These are phyloP conservation scores for Helicoverpa zea DNA, from an alignment of 1,140 invertebrate species.

Conservation along the genomic window DNA sequence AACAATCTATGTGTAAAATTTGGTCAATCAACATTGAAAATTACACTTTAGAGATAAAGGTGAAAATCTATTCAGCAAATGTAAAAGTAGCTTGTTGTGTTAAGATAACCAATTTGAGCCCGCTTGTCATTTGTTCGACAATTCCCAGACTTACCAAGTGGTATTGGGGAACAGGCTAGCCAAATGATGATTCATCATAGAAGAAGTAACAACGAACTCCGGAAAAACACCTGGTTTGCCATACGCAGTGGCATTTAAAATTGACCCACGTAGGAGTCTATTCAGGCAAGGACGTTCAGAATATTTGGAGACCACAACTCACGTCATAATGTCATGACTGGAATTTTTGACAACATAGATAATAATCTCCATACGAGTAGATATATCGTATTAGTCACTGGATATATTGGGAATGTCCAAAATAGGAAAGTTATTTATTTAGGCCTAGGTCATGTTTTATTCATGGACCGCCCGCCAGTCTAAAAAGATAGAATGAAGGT, in stretches of 20 bases:
- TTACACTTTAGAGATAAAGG: too few species aligned
- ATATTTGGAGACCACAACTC: background rate
- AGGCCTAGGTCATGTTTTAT: background rate
- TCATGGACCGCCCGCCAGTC: background rate
- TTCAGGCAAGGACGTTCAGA: constrained; percentile 8
- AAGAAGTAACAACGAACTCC: background rate
- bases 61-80: too few species aligned
- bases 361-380: background rate
- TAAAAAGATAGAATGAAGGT: background rate
- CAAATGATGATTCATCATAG: too few species aligned
- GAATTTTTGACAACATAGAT: background rate
- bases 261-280: constrained; percentile 9
- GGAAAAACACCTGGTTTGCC: constrained; percentile 16
- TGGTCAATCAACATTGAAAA: too few species aligned
- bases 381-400: background rate
- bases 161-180: background rate
- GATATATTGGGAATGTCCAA: background rate
- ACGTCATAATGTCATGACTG: background rate
- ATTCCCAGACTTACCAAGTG: background rate
- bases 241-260: background rate
- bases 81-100: too few species aligned
- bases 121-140: too few species aligned
- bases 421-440: background rate
- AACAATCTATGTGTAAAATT: too few species aligned
- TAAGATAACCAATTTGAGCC: too few species aligned